These are phyloP conservation scores for Apolygus lucorum DNA, from an alignment of 1,140 invertebrate genomes.

Conservation along the genomic window DNA sequence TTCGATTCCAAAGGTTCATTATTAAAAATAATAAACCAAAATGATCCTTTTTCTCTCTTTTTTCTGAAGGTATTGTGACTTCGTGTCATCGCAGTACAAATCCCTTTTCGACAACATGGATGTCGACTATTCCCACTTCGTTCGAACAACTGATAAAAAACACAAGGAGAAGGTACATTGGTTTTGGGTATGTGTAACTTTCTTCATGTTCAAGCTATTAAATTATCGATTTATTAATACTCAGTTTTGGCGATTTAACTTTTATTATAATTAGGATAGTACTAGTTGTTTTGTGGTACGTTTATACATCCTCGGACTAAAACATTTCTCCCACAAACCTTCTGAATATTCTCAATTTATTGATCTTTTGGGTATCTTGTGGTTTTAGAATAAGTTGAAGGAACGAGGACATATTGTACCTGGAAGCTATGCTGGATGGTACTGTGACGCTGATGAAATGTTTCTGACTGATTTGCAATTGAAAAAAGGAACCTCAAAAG, in stretches of 20 bases:
- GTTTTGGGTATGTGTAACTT: conserved; percentile 66
- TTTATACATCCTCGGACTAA: too few species aligned
- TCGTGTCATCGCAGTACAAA: conserved; percentile 64
- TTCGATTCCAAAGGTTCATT: too few species aligned
- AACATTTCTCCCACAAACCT: too few species aligned
- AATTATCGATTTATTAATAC: too few species aligned
- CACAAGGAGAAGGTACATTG: conserved; percentile 68
- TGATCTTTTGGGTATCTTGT: too few species aligned
- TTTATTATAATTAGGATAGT: too few species aligned
- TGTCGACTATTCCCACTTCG: conserved; percentile 67
- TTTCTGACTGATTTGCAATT: conserved; percentile 78
- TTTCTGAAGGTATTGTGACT: conserved; percentile 64
- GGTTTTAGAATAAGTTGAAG: conserved; percentile 59
- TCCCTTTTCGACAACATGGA: conserved; percentile 56
- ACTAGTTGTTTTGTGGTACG: too few species aligned
- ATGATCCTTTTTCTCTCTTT: too few species aligned
- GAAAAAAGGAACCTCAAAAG: conserved; percentile 45
- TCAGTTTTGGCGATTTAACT: too few species aligned
- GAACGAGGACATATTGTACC: conserved; percentile 71
- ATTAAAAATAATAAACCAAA: too few species aligned
- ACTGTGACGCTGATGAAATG: conserved; percentile 86
- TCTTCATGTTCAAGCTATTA: background rate
- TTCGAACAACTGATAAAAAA: conserved; percentile 72
- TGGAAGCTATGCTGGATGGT: conserved; percentile 88
- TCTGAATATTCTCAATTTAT: too few species aligned